These are phyloP conservation scores for Tragelaphus buxtoni DNA, from an alignment of 2,113 vertebrate species.

Conservation along the genomic window DNA sequence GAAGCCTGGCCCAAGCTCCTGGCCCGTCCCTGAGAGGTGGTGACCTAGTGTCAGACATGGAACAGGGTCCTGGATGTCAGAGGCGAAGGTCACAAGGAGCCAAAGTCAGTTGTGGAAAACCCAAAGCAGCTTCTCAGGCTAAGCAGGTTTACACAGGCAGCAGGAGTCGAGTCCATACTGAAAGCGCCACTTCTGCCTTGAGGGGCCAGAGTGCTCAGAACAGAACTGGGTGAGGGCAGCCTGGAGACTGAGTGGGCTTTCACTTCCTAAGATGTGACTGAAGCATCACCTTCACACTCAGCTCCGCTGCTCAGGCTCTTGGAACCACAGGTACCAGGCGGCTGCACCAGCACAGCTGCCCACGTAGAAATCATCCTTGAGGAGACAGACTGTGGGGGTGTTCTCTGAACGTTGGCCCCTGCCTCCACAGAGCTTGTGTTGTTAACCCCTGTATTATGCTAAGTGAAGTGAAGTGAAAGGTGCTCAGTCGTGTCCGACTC, in stretches of 20 bases:
- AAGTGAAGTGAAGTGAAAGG: background rate
- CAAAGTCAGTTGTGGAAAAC: background rate
- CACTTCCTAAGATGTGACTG: background rate
- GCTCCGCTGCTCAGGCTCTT: background rate
- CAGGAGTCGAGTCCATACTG: background rate
- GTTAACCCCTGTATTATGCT: accelerated
- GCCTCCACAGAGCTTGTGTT: background rate
- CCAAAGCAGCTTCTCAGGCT: background rate
- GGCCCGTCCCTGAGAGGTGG: background rate
- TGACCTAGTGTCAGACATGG: background rate
- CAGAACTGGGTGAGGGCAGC: background rate
- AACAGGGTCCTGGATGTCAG: background rate
- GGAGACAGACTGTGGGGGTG: background rate
- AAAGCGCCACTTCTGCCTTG: background rate
- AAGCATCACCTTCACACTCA: background rate
- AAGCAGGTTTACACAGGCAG: background rate
- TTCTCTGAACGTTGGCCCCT: accelerated
- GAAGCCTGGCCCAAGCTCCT: background rate
- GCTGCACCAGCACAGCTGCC: background rate
- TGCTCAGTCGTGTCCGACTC: accelerated
- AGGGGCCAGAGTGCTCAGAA: background rate
- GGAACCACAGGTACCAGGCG: accelerated
- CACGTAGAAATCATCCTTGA: accelerated
- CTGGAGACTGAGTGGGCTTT: accelerated
- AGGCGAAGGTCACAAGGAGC: background rate